These are phyloP conservation scores for Eledona agricola DNA, from an alignment of 2,888 invertebrate species.

Conservation along the genomic window DNA sequence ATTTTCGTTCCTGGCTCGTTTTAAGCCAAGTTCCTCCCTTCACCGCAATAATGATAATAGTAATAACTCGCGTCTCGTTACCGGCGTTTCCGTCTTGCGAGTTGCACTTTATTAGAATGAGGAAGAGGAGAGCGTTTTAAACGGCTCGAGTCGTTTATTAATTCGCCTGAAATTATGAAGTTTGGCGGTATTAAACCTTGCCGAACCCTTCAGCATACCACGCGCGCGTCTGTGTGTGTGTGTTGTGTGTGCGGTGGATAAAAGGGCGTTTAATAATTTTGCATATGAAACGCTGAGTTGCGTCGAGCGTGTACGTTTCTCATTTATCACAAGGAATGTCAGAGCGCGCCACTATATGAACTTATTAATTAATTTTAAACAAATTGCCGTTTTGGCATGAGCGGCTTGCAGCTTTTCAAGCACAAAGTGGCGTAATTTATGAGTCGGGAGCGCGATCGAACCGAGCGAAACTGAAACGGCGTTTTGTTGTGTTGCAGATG, in stretches of 20 bases:
- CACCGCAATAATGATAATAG: conserved; percentile 1
- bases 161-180: conserved; percentile 32
- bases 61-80: conserved; percentile 22
- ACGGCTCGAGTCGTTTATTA: conserved; percentile 33
- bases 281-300: conserved; percentile 51
- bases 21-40: too few species aligned
- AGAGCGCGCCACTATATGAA: conserved; percentile 49
- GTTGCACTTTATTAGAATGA: conserved; percentile 31
- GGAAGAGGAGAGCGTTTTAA: conserved; percentile 26
- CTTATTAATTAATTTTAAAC: conserved; percentile 58
- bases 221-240: conserved; percentile 25
- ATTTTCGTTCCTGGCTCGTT: too few species aligned
- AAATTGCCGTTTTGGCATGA: conserved; percentile 55
- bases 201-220: conserved; percentile 33
- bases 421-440: conserved; percentile 54
- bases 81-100: conserved; percentile 17
- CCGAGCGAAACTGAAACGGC: conserved; percentile 7
- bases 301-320: conserved; percentile 50
- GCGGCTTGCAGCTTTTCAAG: conserved; percentile 48
- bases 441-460: conserved; percentile 47
- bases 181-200: conserved; percentile 25
- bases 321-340: conserved; percentile 55
- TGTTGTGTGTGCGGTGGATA: conserved; percentile 36
- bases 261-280: conserved; percentile 49
- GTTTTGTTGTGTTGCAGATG: conserved; percentile 77